Conservation (phyloP, 2,113 vertebrate species). For the Perca fluviatilis region DNA sequence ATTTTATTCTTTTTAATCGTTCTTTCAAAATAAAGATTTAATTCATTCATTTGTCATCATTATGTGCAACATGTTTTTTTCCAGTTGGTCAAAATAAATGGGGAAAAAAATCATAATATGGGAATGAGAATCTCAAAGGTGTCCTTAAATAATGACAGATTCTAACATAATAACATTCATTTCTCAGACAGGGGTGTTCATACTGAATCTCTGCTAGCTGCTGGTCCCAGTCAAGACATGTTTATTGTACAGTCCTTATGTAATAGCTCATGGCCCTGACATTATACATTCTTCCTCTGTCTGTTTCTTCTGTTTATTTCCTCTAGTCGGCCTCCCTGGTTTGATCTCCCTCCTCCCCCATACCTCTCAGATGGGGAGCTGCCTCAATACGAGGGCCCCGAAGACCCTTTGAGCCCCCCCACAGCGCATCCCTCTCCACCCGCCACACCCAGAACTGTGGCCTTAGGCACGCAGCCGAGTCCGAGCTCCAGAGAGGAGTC, state of each 20-base stretch:
- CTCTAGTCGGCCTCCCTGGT: constrained; percentile 93
- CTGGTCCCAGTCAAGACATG: background rate
- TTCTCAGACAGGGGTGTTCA: background rate
- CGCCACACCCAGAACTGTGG: constrained; percentile 63
- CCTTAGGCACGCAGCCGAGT: constrained; percentile 24
- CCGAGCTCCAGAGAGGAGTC: constrained; percentile 54
- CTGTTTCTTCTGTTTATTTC: constrained; percentile 14
- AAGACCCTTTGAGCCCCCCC: constrained; percentile 26
- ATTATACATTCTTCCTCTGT: constrained; percentile 7
- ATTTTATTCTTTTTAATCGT: no score
- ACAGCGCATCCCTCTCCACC: constrained; percentile 19
- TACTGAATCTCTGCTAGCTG: background rate
- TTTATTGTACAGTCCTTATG: background rate
- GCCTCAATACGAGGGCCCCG: constrained; percentile 87
- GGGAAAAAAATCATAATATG: background rate
- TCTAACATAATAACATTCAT: background rate
- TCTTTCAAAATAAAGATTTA: no score
- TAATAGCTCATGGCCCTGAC: constrained; percentile 1
- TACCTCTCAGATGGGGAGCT: constrained; percentile 90
- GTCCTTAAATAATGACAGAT: background rate
- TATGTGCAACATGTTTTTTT: no score
- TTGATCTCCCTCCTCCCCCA: constrained; percentile 95
- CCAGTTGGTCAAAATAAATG: background rate
- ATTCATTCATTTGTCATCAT: no score
- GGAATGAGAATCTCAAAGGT: background rate